These are phyloP conservation scores for Nettapus auritus DNA, from an alignment of 2,113 vertebrate species.

Conservation along the genomic window DNA sequence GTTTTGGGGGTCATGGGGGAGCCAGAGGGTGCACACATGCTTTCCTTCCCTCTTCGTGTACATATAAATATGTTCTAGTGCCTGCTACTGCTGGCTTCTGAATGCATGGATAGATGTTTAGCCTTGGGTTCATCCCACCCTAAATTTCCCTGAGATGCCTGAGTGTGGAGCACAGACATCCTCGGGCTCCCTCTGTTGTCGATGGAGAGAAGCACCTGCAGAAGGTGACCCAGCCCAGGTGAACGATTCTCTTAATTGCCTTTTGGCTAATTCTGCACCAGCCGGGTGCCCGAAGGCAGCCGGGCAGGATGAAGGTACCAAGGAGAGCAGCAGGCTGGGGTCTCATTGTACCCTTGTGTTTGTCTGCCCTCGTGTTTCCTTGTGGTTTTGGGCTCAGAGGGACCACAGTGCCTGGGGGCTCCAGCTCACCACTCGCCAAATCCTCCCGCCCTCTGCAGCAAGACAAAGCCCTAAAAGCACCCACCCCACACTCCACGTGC, in stretches of 20 bases:
- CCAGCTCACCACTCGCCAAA: neutral
- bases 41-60: neutral
- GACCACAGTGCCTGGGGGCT: neutral
- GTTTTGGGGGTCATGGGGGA: constrained; percentile 7
- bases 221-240: constrained; percentile 4
- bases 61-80: neutral
- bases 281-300: neutral
- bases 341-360: neutral
- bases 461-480: neutral
- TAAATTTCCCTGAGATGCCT: constrained; percentile 7
- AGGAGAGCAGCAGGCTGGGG: neutral
- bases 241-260: neutral
- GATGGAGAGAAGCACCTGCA: neutral
- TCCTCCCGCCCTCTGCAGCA: neutral
- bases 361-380: neutral
- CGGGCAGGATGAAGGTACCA: neutral
- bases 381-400: neutral
- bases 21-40: neutral
- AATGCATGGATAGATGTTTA: neutral
- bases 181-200: constrained; percentile 67
- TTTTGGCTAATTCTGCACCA: neutral
- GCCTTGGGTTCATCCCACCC: neutral
- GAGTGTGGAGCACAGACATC: neutral
- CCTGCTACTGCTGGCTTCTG: neutral
- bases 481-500: too few species aligned